Evolutionary conservation across 2,113 vertebrate species (phyloP).

Genomic region (Aramus guarauna): DNA sequence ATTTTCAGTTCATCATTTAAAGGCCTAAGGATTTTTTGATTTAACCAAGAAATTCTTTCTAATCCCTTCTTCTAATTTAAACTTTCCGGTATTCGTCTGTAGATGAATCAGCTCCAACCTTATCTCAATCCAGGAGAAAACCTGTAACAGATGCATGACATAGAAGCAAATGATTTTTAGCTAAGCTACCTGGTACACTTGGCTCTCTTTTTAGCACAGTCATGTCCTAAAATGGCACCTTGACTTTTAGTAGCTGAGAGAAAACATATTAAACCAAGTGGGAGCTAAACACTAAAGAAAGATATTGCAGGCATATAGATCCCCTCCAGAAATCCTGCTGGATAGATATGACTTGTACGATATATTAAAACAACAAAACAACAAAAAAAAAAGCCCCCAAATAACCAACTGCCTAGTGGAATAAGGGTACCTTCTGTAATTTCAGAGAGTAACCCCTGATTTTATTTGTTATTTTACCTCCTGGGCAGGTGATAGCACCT

Average conservation of each 20-base stretch:
- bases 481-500: background rate
- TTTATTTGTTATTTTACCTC: background rate
- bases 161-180: background rate
- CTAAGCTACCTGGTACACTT: background rate
- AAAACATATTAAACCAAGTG: background rate
- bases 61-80: constrained; percentile 15
- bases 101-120: background rate
- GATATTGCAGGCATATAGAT: background rate
- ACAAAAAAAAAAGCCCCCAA: background rate
- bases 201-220: background rate
- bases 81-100: background rate
- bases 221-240: background rate
- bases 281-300: background rate
- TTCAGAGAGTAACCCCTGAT: background rate
- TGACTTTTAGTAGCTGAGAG: background rate
- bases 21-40: background rate
- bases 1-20: background rate
- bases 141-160: background rate
- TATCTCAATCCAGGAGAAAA: background rate
- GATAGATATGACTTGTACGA: background rate
- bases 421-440: background rate
- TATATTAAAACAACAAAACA: background rate
- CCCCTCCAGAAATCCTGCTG: background rate
- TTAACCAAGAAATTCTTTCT: background rate
- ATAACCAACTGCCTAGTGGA: background rate